phyloP scores from a whole-genome alignment of 2,888 invertebrate genomes.

The Lasioglossum malachurum region DNA sequence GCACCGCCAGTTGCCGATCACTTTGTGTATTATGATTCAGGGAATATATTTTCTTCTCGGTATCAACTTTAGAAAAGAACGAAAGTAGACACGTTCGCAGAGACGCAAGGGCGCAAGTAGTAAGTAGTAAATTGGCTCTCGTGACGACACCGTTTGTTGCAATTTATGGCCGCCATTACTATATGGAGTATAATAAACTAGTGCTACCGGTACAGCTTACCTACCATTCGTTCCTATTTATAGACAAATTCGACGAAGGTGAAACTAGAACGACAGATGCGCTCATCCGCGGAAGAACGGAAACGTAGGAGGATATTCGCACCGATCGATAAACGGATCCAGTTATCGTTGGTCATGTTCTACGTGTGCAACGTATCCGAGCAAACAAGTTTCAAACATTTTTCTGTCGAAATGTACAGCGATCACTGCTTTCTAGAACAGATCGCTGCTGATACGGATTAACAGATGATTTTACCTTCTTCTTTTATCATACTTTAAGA shows the following conservation, averaged over 20 bases:
- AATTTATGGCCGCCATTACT: conserved; percentile 72
- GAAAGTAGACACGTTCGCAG: conserved; percentile 56
- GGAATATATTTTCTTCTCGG: neutral
- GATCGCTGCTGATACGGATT: neutral
- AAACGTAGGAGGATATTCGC: conserved; percentile 45
- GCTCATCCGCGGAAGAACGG: conserved; percentile 59
- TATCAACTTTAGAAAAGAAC: conserved; percentile 28
- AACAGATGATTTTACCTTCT: neutral
- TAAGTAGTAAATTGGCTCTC: conserved; percentile 73
- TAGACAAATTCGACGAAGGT: conserved; percentile 69
- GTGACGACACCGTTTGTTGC: conserved; percentile 72
- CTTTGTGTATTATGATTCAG: neutral
- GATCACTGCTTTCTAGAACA: conserved; percentile 5
- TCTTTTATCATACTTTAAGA: neutral
- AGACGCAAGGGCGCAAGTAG: conserved; percentile 62
- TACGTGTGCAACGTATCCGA: neutral
- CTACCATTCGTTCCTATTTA: conserved; percentile 73
- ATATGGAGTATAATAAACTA: conserved; percentile 72
- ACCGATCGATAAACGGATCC: conserved; percentile 41
- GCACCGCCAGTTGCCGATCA: neutral
- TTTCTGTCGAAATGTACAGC: neutral
- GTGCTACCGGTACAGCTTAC: conserved; percentile 65
- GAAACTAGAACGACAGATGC: conserved; percentile 62
- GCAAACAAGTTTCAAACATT: neutral
- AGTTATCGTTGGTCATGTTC: conserved; percentile 11